These are phyloP conservation scores for Acanthopleura granulata DNA, from an alignment of 2,888 invertebrate species.

Conservation along the genomic window DNA sequence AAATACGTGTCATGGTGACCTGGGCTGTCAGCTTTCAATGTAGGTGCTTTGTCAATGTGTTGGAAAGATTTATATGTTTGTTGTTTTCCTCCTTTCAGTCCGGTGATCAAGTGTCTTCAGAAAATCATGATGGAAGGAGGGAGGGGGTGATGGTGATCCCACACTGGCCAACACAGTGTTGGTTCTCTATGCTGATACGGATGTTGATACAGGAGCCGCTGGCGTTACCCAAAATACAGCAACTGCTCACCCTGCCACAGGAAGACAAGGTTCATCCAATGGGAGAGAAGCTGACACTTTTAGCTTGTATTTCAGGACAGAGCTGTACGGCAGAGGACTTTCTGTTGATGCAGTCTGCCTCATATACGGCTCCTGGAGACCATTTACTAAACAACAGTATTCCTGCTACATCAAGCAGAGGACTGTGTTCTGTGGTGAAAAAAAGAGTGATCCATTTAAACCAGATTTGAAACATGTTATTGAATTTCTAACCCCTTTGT, in stretches of 20 bases:
- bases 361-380: no score
- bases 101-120: neutral
- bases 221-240: neutral
- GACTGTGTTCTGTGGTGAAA: no score
- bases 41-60: conserved; percentile 6
- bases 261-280: no score
- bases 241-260: neutral
- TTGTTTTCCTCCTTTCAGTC: conserved; percentile 18
- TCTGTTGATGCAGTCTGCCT: no score
- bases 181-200: neutral
- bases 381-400: no score
- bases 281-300: no score
- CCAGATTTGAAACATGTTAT: no score
- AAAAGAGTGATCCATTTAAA: no score
- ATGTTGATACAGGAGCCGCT: neutral
- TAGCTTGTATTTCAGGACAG: no score
- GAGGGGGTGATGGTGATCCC: neutral
- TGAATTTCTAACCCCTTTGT: no score
- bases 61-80: neutral
- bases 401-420: no score
- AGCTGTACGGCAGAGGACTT: no score
- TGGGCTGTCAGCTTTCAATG: neutral
- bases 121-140: neutral
- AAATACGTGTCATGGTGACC: neutral
- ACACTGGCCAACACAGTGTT: conserved; percentile 11